A percentile compares a stretch with the other conserved stretches of the same genome.
phyloP scores from a whole-genome alignment of 2,113 vertebrate genomes.

The Dipodomys merriami region DNA sequence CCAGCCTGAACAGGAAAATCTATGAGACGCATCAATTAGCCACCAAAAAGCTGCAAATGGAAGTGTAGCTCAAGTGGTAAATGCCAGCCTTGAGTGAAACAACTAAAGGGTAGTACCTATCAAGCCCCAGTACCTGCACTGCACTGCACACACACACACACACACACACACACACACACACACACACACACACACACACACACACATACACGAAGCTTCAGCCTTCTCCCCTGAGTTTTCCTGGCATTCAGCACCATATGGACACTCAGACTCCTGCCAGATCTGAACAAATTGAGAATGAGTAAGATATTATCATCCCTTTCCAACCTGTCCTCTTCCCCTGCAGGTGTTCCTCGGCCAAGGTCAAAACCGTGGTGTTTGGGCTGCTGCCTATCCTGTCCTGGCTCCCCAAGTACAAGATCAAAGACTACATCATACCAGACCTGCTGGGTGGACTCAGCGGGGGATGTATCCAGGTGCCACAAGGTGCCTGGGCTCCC shows the following conservation, averaged over 20 bases:
- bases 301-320: too few relatives aligned
- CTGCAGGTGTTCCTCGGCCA: constrained; percentile 89
- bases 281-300: neutral
- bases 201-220: neutral
- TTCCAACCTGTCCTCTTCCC: neutral
- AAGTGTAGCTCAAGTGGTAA: too few relatives aligned
- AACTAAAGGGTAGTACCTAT: too few relatives aligned
- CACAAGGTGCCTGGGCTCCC: constrained; percentile 88
- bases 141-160: too few relatives aligned
- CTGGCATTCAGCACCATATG: too few relatives aligned
- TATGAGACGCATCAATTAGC: too few relatives aligned
- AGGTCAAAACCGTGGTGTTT: constrained; percentile 87
- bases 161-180: too few relatives aligned
- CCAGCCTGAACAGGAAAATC: too few relatives aligned
- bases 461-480: constrained; percentile 94
- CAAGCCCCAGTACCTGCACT: too few relatives aligned
- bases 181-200: too few relatives aligned
- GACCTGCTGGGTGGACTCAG: constrained; percentile 94
- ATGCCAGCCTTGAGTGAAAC: too few relatives aligned
- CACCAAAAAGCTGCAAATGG: too few relatives aligned
- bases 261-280: neutral
- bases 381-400: constrained; percentile 90
- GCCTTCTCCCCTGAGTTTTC: neutral
- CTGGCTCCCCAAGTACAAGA: constrained; percentile 94
- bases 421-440: constrained; percentile 89